Conservation (phyloP, 2,797 vertebrate species). For the Sebastes matsubarae region DNA sequence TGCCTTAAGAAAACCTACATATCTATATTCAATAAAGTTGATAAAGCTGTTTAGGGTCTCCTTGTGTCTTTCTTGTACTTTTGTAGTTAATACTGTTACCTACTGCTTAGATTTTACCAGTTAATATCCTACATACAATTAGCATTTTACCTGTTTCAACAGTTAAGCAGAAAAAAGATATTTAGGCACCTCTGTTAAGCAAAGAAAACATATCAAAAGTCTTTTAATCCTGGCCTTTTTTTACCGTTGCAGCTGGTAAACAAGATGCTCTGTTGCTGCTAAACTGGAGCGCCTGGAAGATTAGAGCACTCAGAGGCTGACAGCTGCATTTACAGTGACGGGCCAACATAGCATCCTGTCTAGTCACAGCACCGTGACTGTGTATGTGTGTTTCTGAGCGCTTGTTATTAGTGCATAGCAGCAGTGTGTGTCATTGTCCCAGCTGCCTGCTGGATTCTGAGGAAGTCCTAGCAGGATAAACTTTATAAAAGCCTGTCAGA, state of each 20-base stretch:
- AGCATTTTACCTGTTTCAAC: not conserved
- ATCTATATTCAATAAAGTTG: not conserved
- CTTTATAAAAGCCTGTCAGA: constrained; percentile 33
- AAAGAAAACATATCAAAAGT: not conserved
- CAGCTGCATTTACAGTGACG: constrained; percentile 50
- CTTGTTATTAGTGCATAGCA: constrained; percentile 33
- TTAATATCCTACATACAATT: not conserved
- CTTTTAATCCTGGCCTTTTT: not conserved
- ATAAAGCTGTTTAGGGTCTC: not conserved
- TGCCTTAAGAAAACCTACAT: no score
- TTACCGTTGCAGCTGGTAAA: constrained; percentile 32
- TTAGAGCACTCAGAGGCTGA: constrained; percentile 25
- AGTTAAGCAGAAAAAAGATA: not conserved
- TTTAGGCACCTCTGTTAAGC: not conserved
- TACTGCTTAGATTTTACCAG: not conserved
- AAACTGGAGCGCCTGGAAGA: constrained; percentile 18
- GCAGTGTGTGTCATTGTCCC: constrained; percentile 39
- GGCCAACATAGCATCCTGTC: constrained; percentile 38
- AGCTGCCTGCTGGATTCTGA: constrained; percentile 53
- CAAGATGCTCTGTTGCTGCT: constrained; percentile 24
- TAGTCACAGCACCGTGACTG: constrained; percentile 17
- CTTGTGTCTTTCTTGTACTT: not conserved
- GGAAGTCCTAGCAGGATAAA: constrained; percentile 50
- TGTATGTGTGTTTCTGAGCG: not conserved
- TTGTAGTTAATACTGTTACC: not conserved